phyloP scores from a whole-genome alignment of 1,140 invertebrate species.

The Bombus picipes region DNA sequence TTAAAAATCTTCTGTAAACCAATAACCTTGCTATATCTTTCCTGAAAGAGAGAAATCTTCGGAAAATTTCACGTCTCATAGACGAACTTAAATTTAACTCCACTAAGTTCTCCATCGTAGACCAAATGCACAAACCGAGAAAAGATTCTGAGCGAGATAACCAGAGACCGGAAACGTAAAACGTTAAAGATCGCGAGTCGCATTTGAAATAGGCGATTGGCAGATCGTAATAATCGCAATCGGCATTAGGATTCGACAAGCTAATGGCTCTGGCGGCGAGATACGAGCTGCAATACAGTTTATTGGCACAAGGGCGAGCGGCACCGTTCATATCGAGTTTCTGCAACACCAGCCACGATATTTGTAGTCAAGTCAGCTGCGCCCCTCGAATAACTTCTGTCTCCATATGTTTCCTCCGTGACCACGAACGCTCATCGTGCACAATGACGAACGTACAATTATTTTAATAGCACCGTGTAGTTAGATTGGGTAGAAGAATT shows the following conservation, averaged over 20 bases:
- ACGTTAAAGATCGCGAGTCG: neutral
- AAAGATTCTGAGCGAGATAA: neutral
- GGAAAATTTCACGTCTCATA: neutral
- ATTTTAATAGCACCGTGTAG: neutral
- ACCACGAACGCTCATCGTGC: neutral
- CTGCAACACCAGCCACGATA: slow-evolving; percentile 41
- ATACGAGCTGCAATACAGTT: slow-evolving; percentile 39
- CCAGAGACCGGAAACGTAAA: neutral
- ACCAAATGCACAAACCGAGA: neutral
- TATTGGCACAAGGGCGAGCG: slow-evolving; percentile 32
- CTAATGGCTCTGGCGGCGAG: slow-evolving; percentile 22
- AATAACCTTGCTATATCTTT: no score
- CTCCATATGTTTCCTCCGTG: slow-evolving; percentile 8
- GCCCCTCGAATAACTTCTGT: slow-evolving; percentile 44
- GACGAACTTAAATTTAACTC: neutral
- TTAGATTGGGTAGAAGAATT: neutral
- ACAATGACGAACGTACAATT: slow-evolving; percentile 2
- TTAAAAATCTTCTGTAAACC: no score
- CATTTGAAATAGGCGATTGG: neutral
- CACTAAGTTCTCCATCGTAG: no score
- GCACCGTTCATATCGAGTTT: slow-evolving; percentile 44
- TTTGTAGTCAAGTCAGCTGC: slow-evolving; percentile 48
- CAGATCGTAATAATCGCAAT: slow-evolving; percentile 20
- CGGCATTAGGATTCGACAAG: slow-evolving; percentile 37
- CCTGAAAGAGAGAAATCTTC: no score